A percentile compares a stretch with the other conserved stretches of the same genome.
Evolutionary conservation across 2,113 vertebrate species (phyloP).

Genomic region (Leptosomus discolor): DNA sequence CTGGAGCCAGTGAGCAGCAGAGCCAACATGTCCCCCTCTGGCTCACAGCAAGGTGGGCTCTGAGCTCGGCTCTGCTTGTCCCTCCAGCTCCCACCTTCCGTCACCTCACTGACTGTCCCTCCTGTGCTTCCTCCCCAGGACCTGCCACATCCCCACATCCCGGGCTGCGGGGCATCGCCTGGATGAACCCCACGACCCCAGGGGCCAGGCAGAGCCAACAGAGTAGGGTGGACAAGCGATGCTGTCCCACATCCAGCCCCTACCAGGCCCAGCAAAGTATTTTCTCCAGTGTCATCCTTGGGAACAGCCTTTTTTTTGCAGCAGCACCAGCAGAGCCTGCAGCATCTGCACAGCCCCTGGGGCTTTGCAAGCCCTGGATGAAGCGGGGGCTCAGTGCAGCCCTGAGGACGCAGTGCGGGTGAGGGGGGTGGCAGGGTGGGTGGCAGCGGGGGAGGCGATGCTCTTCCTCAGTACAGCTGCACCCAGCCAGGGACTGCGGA

Average conservation of each 20-base stretch:
- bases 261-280: not conserved
- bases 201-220: not conserved
- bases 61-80: not conserved
- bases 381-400: not conserved
- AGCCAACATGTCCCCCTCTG: accelerated
- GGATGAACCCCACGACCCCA: too few species aligned
- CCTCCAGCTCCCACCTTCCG: not conserved
- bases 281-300: not conserved
- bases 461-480: not conserved
- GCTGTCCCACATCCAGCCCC: not conserved
- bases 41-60: not conserved
- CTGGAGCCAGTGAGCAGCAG: not conserved
- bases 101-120: not conserved
- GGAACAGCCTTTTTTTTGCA: not conserved
- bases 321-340: not conserved
- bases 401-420: not conserved
- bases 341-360: not conserved
- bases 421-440: not conserved
- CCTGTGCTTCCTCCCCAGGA: too few species aligned
- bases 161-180: accelerated
- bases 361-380: not conserved
- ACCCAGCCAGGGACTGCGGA: not conserved
- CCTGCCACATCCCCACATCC: not conserved
- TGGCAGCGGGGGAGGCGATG: not conserved
- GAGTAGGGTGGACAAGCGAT: too few species aligned